Evolutionary conservation across 2,113 vertebrate genomes (phyloP).

Genomic region (Callaeas wilsoni): DNA sequence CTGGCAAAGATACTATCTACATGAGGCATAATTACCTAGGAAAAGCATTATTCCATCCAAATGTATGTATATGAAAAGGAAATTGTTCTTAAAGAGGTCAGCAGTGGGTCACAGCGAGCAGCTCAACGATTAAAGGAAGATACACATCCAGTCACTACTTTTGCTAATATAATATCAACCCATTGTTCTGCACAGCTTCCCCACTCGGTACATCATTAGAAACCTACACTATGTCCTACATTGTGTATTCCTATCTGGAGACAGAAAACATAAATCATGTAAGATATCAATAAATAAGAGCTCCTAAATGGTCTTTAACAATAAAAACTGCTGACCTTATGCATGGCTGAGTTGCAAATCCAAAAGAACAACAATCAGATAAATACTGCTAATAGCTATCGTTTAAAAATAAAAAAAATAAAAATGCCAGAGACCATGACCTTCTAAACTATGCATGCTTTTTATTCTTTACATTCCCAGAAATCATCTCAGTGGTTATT

Average conservation of each 20-base stretch:
- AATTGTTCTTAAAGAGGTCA: slow-evolving; percentile 30
- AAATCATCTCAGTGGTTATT: neutral
- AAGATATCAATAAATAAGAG: slow-evolving; percentile 82
- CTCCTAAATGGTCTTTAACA: slow-evolving; percentile 78
- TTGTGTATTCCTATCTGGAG: neutral
- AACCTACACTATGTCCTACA: neutral
- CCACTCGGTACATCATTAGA: neutral
- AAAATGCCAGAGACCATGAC: neutral
- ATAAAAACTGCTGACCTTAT: slow-evolving; percentile 75
- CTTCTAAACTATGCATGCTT: neutral
- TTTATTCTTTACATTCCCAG: neutral
- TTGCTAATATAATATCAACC: neutral
- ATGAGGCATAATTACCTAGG: neutral
- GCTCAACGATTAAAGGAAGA: slow-evolving; percentile 14
- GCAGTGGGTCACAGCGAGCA: slow-evolving; percentile 10
- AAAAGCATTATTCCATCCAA: neutral
- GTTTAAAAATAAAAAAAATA: neutral
- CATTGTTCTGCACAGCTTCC: neutral
- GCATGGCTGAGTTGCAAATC: slow-evolving; percentile 68
- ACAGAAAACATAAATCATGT: slow-evolving; percentile 71
- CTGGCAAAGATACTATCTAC: neutral
- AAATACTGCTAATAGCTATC: neutral
- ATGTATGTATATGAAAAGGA: neutral
- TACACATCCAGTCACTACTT: neutral
- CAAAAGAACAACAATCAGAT: slow-evolving; percentile 49